Evolutionary conservation across 2,113 vertebrate genomes (phyloP).

Genomic region (Burhinus oedicnemus): DNA sequence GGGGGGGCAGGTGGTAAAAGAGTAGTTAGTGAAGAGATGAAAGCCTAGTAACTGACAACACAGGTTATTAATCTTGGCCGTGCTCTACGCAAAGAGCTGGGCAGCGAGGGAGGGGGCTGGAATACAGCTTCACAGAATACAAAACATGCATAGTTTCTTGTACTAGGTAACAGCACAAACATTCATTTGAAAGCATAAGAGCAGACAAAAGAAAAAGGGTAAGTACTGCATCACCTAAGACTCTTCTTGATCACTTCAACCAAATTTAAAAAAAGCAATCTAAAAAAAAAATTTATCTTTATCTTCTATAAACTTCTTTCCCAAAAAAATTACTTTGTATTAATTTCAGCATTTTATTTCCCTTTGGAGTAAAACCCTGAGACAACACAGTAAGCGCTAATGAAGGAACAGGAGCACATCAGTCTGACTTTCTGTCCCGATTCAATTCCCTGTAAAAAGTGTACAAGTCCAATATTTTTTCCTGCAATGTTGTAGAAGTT

Average conservation of each 20-base stretch:
- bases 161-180: background rate
- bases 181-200: background rate
- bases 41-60: background rate
- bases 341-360: background rate
- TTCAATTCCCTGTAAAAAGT: background rate
- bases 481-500: background rate
- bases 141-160: background rate
- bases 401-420: background rate
- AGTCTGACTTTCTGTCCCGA: background rate
- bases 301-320: background rate
- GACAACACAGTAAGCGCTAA: background rate
- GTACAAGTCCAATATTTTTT: background rate
- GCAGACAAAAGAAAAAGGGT: background rate
- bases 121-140: background rate
- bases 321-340: rapidly evolving
- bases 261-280: background rate
- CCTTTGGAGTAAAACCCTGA: background rate
- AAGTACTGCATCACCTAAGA: background rate
- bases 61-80: background rate
- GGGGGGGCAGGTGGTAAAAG: background rate
- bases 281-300: background rate
- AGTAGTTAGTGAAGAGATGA: background rate
- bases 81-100: background rate
- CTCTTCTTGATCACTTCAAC: background rate
- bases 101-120: background rate